Base-by-base conservation (phyloP, 2,113 vertebrate genomes). In the Bungarus multicinctus region DNA sequence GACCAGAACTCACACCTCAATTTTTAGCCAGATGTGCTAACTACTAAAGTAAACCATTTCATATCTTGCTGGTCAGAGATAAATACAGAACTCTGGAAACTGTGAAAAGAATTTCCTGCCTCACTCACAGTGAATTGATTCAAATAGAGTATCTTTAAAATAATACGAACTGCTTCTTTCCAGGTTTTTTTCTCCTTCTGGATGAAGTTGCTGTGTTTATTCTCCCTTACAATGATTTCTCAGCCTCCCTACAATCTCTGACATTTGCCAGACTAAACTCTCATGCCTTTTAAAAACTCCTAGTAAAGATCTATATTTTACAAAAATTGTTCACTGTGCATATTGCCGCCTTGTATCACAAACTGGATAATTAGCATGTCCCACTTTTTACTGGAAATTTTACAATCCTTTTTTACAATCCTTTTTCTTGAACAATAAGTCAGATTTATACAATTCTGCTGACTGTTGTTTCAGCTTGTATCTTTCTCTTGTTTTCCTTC, bases 261-360 rank as follows among this genome's bases (percentile, higher is more conserved):
- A 93, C 8, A 89, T 52, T 11, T 64, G 85, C 30, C 43, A 86
- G 88, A 53, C 0, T 5, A 54, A 23, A 25, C 14, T 50, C 53
- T 87, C 52, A 47, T 45, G 1, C 4, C 22, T 10, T 58, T 50
- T 58, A 58, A 47, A 60, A 23, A 12, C n/a, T 87, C 43, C 30
- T 86, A 14, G 22, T 85, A 8, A 16, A 55, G 53, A 34, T 85
- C 53, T 47, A 6, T 52, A 50, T 16, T n/a, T 47, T 91, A 27
- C 1, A 47, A 92, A 93, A 97, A 93, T 74, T 93, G 89, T 60
- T 55, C 93, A 16, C 34, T 45, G 74, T 14, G 91, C 90, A 57
- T 60, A 39, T 0, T 10, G 58, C 47, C 85, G 55, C 14, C 90
- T 74, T 1, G 91, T 55, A 87, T 58, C 9, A 43, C 47, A 54